These are phyloP conservation scores for Acronicta alni DNA, from an alignment of 2,888 invertebrate species.

Conservation along the genomic window DNA sequence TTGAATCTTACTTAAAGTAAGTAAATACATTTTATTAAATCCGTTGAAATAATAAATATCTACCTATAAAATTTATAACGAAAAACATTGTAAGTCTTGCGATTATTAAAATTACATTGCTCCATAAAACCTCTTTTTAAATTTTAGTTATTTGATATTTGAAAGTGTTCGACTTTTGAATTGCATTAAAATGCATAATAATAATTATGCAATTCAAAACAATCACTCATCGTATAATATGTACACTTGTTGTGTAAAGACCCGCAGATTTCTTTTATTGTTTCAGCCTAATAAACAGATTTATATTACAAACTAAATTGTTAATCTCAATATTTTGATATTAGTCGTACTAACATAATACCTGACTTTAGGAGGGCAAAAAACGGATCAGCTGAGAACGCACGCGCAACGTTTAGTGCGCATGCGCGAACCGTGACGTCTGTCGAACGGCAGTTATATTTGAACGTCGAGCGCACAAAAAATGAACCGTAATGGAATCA, in stretches of 20 bases:
- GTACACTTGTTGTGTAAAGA: conserved; percentile 13
- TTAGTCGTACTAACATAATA: conserved; percentile 48
- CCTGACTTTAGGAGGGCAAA: conserved; percentile 51
- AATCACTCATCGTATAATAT: conserved; percentile 10
- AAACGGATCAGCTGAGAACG: conserved; percentile 70
- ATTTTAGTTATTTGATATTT: not conserved
- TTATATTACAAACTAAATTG: not conserved
- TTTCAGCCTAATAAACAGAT: not conserved
- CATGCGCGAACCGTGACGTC: conserved; percentile 70
- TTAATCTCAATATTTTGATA: conserved; percentile 20
- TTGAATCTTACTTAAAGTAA: too few relatives aligned
- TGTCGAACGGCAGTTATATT: conserved; percentile 58
- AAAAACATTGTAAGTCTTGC: too few relatives aligned
- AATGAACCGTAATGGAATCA: conserved; percentile 52
- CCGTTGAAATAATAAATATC: too few relatives aligned
- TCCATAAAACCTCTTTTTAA: too few relatives aligned
- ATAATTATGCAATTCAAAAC: not conserved
- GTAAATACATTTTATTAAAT: too few relatives aligned
- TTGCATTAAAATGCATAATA: not conserved
- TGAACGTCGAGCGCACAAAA: conserved; percentile 51
- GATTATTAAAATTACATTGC: too few relatives aligned
- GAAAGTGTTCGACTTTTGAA: not conserved
- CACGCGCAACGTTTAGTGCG: conserved; percentile 66
- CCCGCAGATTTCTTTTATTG: not conserved
- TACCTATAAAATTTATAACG: too few relatives aligned